Base-by-base conservation (phyloP, 2,888 invertebrate genomes). In the Dysmachus trigonus region DNA sequence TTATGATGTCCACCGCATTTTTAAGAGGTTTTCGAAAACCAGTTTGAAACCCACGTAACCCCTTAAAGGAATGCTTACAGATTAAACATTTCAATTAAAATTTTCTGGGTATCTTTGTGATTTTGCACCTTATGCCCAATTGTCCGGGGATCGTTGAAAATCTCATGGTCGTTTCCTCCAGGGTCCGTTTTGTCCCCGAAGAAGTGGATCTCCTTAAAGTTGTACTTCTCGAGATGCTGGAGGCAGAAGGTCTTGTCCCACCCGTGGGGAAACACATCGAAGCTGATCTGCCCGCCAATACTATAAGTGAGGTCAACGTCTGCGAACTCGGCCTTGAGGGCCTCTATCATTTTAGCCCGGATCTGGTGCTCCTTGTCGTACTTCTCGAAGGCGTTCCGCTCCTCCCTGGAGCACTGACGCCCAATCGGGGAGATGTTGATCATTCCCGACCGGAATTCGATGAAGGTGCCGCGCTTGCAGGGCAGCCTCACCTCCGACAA, bases 241-340 rank as follows among this genome's bases (percentile, higher is more conserved):
- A 99, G 93, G 90, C 98, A 98, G 91, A 95, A 98, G 0, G 97
- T 97, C 92, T 99, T 99, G 91, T 99, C 98, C 99, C 99, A 99
- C 0, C 98, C 98, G 71, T 92, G 92, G 0, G 98, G 96, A 91
- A 97, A 99, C 0, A 97, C 96, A 91, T 99, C 99, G 85, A 99
- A 95, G 92, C 98, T 98, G 88, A 99, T 99, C 92, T 99, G 98
- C 1, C 99, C 99, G 85, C 98, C 98, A 76, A 98, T 96, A 77
- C 96, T 95, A 92, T 97, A 98, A 2, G 94, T 94, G 33, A 99
- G 93, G 0, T 95, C 95, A 27, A 94, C 92, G 89, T 95, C 94
- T 6, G 94, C 93, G 92, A 98, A 99, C 89, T 96, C 94, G 88
- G 94, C 93, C 89, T 94, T 93, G 41, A 99, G 92, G 18, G 94